Evolutionary conservation across 2,797 vertebrate genomes (phyloP).

Genomic region (Microctenopoma lineatum): DNA sequence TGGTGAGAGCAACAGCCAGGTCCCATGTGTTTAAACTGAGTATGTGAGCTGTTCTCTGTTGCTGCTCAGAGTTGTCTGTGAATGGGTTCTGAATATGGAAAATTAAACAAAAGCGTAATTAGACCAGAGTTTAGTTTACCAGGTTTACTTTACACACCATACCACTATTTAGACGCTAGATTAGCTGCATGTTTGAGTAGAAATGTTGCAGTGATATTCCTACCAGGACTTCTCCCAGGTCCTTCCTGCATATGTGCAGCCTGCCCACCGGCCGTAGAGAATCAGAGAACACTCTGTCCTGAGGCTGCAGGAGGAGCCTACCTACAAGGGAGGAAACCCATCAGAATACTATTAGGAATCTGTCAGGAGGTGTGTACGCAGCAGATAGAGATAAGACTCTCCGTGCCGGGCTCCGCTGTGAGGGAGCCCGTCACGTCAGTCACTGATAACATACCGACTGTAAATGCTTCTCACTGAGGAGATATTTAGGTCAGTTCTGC

Average conservation of each 20-base stretch:
- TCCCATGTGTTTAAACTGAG: slow-evolving; percentile 97
- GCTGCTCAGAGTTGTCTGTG: slow-evolving; percentile 89
- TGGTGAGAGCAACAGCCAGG: slow-evolving; percentile 91
- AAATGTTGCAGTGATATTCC: slow-evolving; percentile 49
- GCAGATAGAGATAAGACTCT: slow-evolving; percentile 44
- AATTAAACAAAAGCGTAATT: slow-evolving; percentile 2
- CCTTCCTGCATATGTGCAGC: slow-evolving; percentile 91
- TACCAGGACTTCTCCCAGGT: slow-evolving; percentile 91
- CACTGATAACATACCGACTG: slow-evolving; percentile 48
- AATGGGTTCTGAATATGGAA: slow-evolving; percentile 85
- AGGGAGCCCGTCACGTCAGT: slow-evolving; percentile 32
- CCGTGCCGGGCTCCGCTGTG: slow-evolving; percentile 31
- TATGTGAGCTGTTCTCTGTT: slow-evolving; percentile 89
- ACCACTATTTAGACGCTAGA: not conserved
- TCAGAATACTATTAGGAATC: slow-evolving; percentile 52
- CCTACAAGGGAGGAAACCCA: slow-evolving; percentile 80
- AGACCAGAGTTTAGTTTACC: not conserved
- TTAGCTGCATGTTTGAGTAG: not conserved
- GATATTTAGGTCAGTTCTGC: slow-evolving; percentile 25
- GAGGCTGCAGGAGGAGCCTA: slow-evolving; percentile 89
- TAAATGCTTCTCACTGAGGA: slow-evolving; percentile 8
- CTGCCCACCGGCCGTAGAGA: slow-evolving; percentile 87
- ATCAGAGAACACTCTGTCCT: slow-evolving; percentile 89
- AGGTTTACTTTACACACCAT: not conserved
- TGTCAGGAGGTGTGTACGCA: slow-evolving; percentile 41